Base-by-base conservation (phyloP, 2,797 vertebrate species). In the Oreochromis grahami region DNA sequence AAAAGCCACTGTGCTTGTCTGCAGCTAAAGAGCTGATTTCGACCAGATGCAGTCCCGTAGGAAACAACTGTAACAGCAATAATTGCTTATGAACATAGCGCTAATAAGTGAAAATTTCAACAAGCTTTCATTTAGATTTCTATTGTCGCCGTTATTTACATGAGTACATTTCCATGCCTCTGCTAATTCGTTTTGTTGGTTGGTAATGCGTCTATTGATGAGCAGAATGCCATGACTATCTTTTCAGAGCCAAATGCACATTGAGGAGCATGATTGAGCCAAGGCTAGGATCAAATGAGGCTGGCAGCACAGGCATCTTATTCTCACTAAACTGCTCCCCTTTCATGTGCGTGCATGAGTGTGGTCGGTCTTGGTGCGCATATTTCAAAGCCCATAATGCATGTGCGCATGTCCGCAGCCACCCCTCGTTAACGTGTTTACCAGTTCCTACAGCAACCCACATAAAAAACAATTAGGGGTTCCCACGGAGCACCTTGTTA, bases 401-500 rank as follows among this genome's bases (percentile, higher is more conserved):
- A 53, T 68, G 79, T 63, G 82, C 7, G 5, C 70, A 51, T 38
- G 24, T 80, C 85, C 83, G 83, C 52, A 36, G 84, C 87, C 78
- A 60, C 24, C 80, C 51, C 84, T 92, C 43, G 52, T 93, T 92
- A 88, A 80, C 50, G 36, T 92, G 88, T 93, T 95, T 92, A 91
- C 87, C 91, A 83, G 92, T 93, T 94, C 76, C 92, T 92, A 91
- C 76, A 13, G 92, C 82, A 91, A 93, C 89, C n/a, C 77, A 79
- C 82, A 86, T 91, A 88, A 92, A 90, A 90, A 84, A 87, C 79
- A 89, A 88, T 89, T 84, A 93, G 80, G 84, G 74, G 88, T 87
- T 91, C 82, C 87, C 87, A 86, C 76, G 51, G 81, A 86, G 86
- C 84, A 85, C 78, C 92, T 89, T 88, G 87, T 93, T 93, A 91